Percentiles rank a stretch among this genome's conserved stretches.
Evolutionary conservation across 2,797 vertebrate species (phyloP).

Genomic region (Aselliscus stoliczkanus): DNA sequence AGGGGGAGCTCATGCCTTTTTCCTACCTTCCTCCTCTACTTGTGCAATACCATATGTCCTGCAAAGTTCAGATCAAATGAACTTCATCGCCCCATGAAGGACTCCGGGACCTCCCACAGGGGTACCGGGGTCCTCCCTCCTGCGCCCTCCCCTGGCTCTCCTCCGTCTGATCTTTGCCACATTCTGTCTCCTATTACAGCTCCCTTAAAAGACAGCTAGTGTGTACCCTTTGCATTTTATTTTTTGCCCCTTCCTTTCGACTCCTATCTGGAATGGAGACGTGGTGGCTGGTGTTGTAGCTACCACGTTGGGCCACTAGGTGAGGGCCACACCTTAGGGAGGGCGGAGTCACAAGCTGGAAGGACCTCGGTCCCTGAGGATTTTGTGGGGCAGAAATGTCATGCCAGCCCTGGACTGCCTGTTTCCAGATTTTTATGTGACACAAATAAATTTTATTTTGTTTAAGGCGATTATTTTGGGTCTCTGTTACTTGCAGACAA

Average conservation of each 20-base stretch:
- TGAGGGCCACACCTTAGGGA: background rate
- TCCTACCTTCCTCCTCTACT: background rate
- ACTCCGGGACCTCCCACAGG: background rate
- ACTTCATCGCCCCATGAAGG: background rate
- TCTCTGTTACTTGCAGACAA: background rate
- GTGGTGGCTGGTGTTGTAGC: background rate
- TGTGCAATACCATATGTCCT: background rate
- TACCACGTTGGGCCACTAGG: background rate
- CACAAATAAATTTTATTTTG: background rate
- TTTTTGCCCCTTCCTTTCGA: background rate
- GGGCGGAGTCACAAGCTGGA: background rate
- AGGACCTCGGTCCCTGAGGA: background rate
- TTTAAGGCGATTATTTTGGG: background rate
- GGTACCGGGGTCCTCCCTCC: background rate
- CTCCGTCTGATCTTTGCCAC: background rate
- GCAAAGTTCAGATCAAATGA: background rate
- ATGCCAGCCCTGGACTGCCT: background rate
- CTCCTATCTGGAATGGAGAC: background rate
- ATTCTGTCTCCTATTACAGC: background rate
- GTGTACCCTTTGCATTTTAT: background rate
- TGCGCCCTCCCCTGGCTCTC: background rate
- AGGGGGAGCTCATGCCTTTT: background rate
- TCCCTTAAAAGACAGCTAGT: background rate
- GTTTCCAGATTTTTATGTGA: background rate
- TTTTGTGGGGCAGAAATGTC: background rate